A percentile compares a stretch with the other conserved stretches of the same genome.
These are phyloP conservation scores for Carassius carassius DNA, from an alignment of 2,113 vertebrate genomes.

Conservation along the genomic window DNA sequence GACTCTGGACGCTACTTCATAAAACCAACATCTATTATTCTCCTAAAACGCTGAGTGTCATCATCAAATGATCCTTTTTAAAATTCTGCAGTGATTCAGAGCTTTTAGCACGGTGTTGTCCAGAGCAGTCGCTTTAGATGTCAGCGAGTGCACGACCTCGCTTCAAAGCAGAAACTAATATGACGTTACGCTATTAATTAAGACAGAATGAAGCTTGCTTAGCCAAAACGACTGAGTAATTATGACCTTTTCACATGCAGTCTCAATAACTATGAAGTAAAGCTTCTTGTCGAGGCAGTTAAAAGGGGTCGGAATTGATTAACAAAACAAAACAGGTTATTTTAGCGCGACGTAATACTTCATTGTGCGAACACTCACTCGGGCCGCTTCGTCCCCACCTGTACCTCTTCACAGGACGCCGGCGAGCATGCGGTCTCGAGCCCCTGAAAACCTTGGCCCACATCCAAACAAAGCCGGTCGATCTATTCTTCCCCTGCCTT, in stretches of 20 bases:
- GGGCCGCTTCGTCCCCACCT: constrained; percentile 27
- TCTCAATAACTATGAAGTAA: constrained; percentile 30
- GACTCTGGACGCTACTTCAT: background rate
- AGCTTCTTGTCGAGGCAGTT: constrained; percentile 25
- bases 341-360: constrained; percentile 38
- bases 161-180: constrained; percentile 42
- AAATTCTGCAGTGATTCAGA: background rate
- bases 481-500: constrained; percentile 78
- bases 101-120: constrained; percentile 44
- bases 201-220: constrained; percentile 45
- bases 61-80: background rate
- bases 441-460: constrained; percentile 76
- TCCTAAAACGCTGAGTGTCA: background rate
- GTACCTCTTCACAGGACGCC: constrained; percentile 21
- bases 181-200: constrained; percentile 35
- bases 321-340: constrained; percentile 38
- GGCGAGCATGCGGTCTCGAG: constrained; percentile 46
- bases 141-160: constrained; percentile 8
- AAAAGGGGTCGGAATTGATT: constrained; percentile 41
- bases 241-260: constrained; percentile 42
- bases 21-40: background rate
- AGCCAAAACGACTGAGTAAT: constrained; percentile 49
- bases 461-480: constrained; percentile 79
- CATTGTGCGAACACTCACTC: constrained; percentile 43
- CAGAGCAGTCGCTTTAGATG: constrained; percentile 5